Evolutionary conservation across 2,888 invertebrate species (phyloP), one percentile per base, ranked within the genome.

Genomic region (Microctonus aethiopoides): DNA sequence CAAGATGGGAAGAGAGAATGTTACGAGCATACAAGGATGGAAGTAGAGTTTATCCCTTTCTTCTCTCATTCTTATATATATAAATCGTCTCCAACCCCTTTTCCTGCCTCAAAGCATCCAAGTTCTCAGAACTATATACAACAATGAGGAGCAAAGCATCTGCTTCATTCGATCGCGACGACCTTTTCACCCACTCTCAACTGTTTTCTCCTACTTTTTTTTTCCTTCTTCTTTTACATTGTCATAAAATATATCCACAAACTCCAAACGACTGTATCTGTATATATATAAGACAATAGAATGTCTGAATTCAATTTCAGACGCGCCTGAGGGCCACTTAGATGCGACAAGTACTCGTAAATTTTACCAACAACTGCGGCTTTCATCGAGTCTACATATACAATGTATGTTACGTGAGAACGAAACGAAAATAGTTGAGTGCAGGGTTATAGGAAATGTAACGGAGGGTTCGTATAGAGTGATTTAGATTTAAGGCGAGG

Each of bases 301-400:
- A 61, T 22, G 41, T 61, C 20, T 24, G 39, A 61, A 61, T 61
- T 61, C n/a, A 24, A 61, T 61, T 61, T 39, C n/a, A 61, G 24
- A 24, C 11, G 39, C 13, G 36, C 24, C 22, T 10, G 24, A 41
- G 61, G 22, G 39, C 39, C 61, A 61, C 61, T 41, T 41, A 39
- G 39, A 61, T 24, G 61, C 39, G 61, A 61, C 41, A 41, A 61
- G 24, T 24, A 24, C 20, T 61, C 39, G 61, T 61, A 39, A 61
- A 61, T 61, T 61, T 41, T 11, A 16, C 29, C 20, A 34, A 32
- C 34, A 59, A 24, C 54, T 54, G 24, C 26, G 0, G 54, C 26
- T 24, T 54, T 54, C 54, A 24, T 24, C 24, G 24, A 24, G 26
- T 26, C 11, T 54, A 39, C 10, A 36, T 10, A 10, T 36, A 36